Conservation (phyloP, 2,888 invertebrate species). For the Apotomis capreana region DNA sequence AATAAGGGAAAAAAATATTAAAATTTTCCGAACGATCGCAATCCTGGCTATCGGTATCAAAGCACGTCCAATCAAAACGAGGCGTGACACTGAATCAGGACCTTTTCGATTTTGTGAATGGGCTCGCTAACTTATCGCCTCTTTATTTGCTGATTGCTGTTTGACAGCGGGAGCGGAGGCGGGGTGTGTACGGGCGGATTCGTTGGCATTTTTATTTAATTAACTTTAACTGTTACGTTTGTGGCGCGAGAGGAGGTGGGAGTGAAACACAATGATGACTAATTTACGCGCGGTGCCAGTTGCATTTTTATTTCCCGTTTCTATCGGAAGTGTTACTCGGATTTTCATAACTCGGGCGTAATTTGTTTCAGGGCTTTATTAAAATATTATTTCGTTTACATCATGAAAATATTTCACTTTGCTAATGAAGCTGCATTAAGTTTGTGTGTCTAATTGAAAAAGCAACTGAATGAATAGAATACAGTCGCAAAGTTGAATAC, state of each 20-base stretch:
- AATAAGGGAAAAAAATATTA: slow-evolving; percentile 73
- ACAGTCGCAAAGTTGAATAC: slow-evolving; percentile 63
- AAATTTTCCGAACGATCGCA: slow-evolving; percentile 76
- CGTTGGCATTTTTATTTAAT: slow-evolving; percentile 77
- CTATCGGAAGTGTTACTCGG: slow-evolving; percentile 54
- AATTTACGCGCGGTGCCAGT: slow-evolving; percentile 71
- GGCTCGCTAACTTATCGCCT: slow-evolving; percentile 77
- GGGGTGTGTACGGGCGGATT: slow-evolving; percentile 51
- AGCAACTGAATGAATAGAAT: slow-evolving; percentile 65
- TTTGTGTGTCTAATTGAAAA: slow-evolving; percentile 63
- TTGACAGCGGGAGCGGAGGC: slow-evolving; percentile 58
- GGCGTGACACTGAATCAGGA: slow-evolving; percentile 81
- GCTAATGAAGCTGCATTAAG: slow-evolving; percentile 39
- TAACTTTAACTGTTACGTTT: slow-evolving; percentile 69
- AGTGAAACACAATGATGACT: slow-evolving; percentile 70
- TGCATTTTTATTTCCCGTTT: slow-evolving; percentile 60
- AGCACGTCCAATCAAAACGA: slow-evolving; percentile 82
- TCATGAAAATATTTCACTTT: slow-evolving; percentile 35
- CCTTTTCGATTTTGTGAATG: slow-evolving; percentile 78
- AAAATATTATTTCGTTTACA: slow-evolving; percentile 29
- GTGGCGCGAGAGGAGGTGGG: slow-evolving; percentile 52
- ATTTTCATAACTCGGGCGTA: slow-evolving; percentile 56
- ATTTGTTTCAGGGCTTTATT: slow-evolving; percentile 54
- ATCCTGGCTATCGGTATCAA: slow-evolving; percentile 81
- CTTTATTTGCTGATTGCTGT: slow-evolving; percentile 81